Percentiles rank a stretch among this genome's conserved stretches.
phyloP scores from a whole-genome alignment of 2,797 vertebrate genomes.

The Atherinosoma microstoma region DNA sequence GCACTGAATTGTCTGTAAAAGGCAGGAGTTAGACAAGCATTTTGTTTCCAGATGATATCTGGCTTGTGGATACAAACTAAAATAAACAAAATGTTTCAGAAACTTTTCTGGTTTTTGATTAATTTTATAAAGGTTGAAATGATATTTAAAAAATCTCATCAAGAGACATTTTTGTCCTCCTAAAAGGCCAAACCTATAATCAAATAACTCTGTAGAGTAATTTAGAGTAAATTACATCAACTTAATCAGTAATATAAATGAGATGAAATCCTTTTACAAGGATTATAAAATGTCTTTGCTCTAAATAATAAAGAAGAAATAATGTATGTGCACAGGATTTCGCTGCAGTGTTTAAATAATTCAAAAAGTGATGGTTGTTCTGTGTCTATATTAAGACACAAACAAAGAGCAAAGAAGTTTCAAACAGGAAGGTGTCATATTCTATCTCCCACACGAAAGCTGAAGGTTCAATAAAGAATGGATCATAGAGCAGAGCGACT shows the following conservation, averaged over 20 bases:
- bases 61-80: not conserved
- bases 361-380: not conserved
- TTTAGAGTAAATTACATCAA: not conserved
- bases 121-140: too few species aligned
- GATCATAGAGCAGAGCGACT: slow-evolving; percentile 40
- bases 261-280: not conserved
- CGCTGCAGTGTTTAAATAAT: not conserved
- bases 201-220: not conserved
- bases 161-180: not conserved
- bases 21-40: not conserved
- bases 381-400: not conserved
- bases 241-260: not conserved
- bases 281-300: not conserved
- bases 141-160: too few species aligned
- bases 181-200: not conserved
- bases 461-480: slow-evolving; percentile 25
- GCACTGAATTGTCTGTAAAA: not conserved
- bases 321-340: not conserved
- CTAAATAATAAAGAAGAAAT: not conserved
- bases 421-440: slow-evolving; percentile 24
- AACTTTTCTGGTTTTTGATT: not conserved
- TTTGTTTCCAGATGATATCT: not conserved
- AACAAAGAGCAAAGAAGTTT: not conserved
- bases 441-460: slow-evolving; percentile 24
- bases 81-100: not conserved